Base-by-base conservation (phyloP, 2,888 invertebrate genomes). In the Clivina fossor region DNA sequence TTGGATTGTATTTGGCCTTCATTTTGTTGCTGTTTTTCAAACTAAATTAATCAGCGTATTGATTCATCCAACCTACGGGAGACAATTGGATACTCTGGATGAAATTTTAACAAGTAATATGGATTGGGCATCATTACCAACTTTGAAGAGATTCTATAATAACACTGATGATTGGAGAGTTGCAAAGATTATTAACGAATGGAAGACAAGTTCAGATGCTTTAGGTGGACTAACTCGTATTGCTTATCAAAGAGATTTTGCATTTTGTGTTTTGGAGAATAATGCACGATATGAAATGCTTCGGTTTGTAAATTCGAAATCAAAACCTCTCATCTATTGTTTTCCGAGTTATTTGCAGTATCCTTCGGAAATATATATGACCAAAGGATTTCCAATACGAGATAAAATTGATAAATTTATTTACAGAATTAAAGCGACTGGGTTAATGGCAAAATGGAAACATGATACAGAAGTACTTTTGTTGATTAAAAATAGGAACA, bases 311-410 rank as follows among this genome's bases (percentile, higher is more conserved):
- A 61, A 65, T 32, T 28, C 56, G 13, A 61, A 63, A 16, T 62
- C 61, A n/a, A 58, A 57, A 4, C 63, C 66, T 1, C 35, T 64
- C 18, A 60, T 68, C 20, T 64, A 65, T 46, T 65, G 65, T 35
- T 62, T 71, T 44, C 60, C 64, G 20, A 57, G 65, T 3, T 74
- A 77, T 11, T 64, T 69, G 3, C 65, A 63, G 8, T 69, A 66
- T 61, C 69, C 70, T 1, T 59, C 71, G 3, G 68, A 69, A 60
- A 67, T 73, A 60, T 57, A 69, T n/a, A 64, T 69, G 61, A 61
- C 64, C 4, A 70, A 70, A 61, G 71, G 71, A 2, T 71, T 71
- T 62, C 70, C 68, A 15, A 62, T 71, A n/a, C 64, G 60, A 20
- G 55, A 62, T 2, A 46, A 58, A 33, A 65, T 73, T 48, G 63